These are phyloP conservation scores for Sterrhoptilus dennistouni DNA, from an alignment of 2,113 vertebrate genomes.

Conservation along the genomic window DNA sequence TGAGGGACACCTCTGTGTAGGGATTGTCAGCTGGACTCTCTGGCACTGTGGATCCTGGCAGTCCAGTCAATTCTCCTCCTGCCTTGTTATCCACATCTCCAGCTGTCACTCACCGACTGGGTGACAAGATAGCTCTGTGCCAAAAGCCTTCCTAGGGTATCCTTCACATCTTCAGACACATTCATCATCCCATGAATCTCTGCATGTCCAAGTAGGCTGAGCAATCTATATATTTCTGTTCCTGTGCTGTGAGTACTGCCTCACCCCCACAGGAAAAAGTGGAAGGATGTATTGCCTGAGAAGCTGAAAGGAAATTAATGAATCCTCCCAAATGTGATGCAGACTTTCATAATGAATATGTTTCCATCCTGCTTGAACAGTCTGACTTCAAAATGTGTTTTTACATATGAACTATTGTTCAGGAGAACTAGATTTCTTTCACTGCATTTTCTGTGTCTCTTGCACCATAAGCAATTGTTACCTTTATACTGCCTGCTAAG, in stretches of 20 bases:
- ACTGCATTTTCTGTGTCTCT: conserved; percentile 5
- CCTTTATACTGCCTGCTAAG: conserved; percentile 24
- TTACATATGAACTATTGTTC: not conserved
- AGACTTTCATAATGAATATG: conserved; percentile 41
- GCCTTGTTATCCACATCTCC: not conserved
- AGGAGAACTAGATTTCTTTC: conserved; percentile 31
- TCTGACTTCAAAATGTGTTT: conserved; percentile 20
- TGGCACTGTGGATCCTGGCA: not conserved
- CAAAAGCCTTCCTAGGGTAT: not conserved
- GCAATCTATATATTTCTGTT: not conserved
- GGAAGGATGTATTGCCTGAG: not conserved
- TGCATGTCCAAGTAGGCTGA: not conserved
- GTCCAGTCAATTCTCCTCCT: not conserved
- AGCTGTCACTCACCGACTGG: not conserved
- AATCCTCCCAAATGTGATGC: conserved; percentile 9
- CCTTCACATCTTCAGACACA: not conserved
- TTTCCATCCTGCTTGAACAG: conserved; percentile 11
- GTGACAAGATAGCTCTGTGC: not conserved
- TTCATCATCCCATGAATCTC: not conserved
- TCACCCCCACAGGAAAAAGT: not conserved
- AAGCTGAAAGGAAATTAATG: conserved; percentile 23
- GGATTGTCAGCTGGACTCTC: not conserved
- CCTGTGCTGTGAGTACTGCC: not conserved
- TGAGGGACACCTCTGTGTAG: not conserved
- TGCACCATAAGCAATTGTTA: conserved; percentile 29